A percentile compares a stretch with the other conserved stretches of the same genome.
These are phyloP conservation scores for Dendropsophus ebraccatus DNA, from an alignment of 2,113 vertebrate species.

Conservation along the genomic window DNA sequence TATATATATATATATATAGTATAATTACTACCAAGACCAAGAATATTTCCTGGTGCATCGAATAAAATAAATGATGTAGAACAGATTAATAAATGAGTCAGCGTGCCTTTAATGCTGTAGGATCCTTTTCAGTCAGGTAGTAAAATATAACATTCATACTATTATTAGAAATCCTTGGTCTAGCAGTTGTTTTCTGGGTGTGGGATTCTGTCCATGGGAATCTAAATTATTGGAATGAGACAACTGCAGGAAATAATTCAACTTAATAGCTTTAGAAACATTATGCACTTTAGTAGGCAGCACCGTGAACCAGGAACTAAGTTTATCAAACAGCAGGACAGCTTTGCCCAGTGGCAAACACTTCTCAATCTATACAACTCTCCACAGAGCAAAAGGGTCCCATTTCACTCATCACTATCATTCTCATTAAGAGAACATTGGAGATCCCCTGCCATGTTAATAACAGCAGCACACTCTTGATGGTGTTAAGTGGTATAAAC, in stretches of 20 bases:
- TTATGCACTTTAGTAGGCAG: slow-evolving; percentile 53
- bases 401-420: slow-evolving; percentile 56
- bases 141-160: not conserved
- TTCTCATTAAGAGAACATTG: slow-evolving; percentile 54
- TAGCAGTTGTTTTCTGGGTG: slow-evolving; percentile 10
- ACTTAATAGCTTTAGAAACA: slow-evolving; percentile 45
- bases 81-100: not conserved
- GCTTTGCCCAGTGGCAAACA: slow-evolving; percentile 52
- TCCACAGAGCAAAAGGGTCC: slow-evolving; percentile 42
- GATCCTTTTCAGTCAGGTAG: not conserved
- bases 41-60: too few species aligned
- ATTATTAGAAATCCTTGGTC: not conserved
- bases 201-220: slow-evolving; percentile 20
- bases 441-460: slow-evolving; percentile 53
- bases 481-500: slow-evolving; percentile 58
- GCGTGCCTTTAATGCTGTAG: too few species aligned
- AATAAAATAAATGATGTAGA: too few species aligned
- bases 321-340: slow-evolving; percentile 57
- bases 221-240: slow-evolving; percentile 43
- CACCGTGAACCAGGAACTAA: slow-evolving; percentile 48
- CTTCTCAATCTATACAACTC: slow-evolving; percentile 41
- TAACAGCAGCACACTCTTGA: slow-evolving; percentile 50
- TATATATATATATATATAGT: too few species aligned
- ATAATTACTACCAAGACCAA: too few species aligned
- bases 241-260: slow-evolving; percentile 49